A percentile compares a stretch with the other conserved stretches of the same genome.
These are phyloP conservation scores for Phytoseiulus persimilis DNA, from an alignment of 2,888 invertebrate genomes.

Conservation along the genomic window DNA sequence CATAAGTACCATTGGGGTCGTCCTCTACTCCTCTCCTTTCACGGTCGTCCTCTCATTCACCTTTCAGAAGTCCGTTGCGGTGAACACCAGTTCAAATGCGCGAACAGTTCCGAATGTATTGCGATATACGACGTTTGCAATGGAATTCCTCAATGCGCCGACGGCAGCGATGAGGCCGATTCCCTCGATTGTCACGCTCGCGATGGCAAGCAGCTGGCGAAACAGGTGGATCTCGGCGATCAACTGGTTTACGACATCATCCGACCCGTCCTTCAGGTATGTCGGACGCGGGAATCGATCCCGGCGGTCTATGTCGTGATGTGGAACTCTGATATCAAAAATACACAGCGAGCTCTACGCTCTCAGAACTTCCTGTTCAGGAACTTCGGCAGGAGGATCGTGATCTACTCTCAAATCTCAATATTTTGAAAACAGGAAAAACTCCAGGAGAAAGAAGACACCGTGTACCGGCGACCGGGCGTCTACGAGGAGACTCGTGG, in stretches of 20 bases:
- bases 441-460: constrained; percentile 26
- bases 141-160: constrained; percentile 78
- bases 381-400: no score
- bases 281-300: no score
- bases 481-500: constrained; percentile 20
- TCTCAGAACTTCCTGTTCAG: no score
- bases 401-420: background rate
- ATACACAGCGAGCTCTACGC: no score
- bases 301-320: no score
- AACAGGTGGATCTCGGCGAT: constrained; percentile 23
- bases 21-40: no score
- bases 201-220: constrained; percentile 9
- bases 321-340: no score
- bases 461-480: constrained; percentile 6
- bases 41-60: no score
- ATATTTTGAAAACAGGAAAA: background rate
- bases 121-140: constrained; percentile 91
- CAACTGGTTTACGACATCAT: constrained; percentile 9
- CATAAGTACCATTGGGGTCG: no score
- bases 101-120: constrained; percentile 76
- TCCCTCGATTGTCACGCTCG: constrained; percentile 62
- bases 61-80: constrained; percentile 56
- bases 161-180: constrained; percentile 81
- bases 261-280: constrained; percentile 15
- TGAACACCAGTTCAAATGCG: constrained; percentile 78